phyloP scores from a whole-genome alignment of 1,140 invertebrate species.

The Hylaeus volcanicus region DNA sequence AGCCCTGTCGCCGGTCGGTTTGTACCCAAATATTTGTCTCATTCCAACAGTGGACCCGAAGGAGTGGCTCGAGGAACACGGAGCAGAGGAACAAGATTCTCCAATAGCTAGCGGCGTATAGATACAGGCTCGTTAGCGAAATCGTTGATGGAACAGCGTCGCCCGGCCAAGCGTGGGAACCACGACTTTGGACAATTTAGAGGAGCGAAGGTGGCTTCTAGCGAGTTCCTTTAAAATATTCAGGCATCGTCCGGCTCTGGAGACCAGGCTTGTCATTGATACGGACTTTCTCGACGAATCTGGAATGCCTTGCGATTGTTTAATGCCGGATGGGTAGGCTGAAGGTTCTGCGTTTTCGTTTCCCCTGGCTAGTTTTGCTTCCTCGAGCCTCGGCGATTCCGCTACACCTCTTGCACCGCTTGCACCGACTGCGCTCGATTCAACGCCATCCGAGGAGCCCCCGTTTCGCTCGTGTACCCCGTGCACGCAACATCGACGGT shows the following conservation, averaged over 20 bases:
- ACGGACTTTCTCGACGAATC: background rate
- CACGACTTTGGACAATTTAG: conserved; percentile 22
- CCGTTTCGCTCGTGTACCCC: conserved; percentile 42
- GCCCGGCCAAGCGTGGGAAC: background rate
- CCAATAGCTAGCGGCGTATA: conserved; percentile 13
- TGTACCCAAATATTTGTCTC: conserved; percentile 1
- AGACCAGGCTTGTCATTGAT: background rate
- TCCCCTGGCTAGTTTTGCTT: too few relatives aligned
- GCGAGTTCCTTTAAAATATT: background rate
- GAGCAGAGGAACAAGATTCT: background rate
- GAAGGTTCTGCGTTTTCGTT: too few relatives aligned
- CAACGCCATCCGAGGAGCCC: conserved; percentile 34
- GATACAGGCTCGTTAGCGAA: conserved; percentile 36
- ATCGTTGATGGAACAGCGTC: conserved; percentile 12
- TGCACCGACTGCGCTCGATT: background rate
- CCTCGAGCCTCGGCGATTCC: background rate
- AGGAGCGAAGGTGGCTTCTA: background rate
- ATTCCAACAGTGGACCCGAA: background rate
- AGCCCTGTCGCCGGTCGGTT: background rate
- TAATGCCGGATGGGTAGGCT: too few relatives aligned
- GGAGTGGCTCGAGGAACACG: background rate
- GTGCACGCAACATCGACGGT: conserved; percentile 58
- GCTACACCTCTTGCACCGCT: background rate
- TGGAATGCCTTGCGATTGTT: background rate
- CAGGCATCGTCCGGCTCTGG: background rate